Conservation (phyloP, 2,113 vertebrate species). For the Lynx canadensis region DNA sequence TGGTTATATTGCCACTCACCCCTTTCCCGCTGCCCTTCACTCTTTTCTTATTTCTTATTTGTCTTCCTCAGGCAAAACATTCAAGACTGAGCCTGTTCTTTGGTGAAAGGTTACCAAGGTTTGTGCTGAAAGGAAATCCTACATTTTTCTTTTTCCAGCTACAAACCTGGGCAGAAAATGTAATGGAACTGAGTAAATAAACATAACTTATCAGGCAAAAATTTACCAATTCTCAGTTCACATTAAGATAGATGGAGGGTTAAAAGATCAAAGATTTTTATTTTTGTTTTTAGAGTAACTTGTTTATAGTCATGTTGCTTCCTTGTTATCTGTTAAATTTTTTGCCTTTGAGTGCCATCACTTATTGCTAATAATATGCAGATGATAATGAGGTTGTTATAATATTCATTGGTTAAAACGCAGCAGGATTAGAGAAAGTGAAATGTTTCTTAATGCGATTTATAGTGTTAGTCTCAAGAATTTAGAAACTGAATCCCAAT, state of each 20-base stretch:
- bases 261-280: background rate
- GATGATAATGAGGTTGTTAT: background rate
- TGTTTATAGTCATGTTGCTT: background rate
- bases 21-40: background rate
- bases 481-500: constrained; percentile 55
- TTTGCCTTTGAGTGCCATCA: background rate
- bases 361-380: background rate
- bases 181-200: background rate
- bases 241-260: background rate
- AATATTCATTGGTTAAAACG: constrained; percentile 47
- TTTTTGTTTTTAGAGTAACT: background rate
- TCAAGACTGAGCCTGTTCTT: background rate
- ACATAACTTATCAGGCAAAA: background rate
- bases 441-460: constrained; percentile 40
- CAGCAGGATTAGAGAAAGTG: constrained; percentile 44
- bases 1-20: rapidly evolving
- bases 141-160: background rate
- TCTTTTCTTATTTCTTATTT: background rate
- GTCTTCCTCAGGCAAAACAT: background rate
- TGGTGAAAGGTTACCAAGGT: background rate
- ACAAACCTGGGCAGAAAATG: background rate
- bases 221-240: background rate
- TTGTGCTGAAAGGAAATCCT: background rate
- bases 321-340: background rate
- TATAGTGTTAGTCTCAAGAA: constrained; percentile 29